Conservation (phyloP, 2,113 vertebrate genomes). For the Camelus bactrianus region DNA sequence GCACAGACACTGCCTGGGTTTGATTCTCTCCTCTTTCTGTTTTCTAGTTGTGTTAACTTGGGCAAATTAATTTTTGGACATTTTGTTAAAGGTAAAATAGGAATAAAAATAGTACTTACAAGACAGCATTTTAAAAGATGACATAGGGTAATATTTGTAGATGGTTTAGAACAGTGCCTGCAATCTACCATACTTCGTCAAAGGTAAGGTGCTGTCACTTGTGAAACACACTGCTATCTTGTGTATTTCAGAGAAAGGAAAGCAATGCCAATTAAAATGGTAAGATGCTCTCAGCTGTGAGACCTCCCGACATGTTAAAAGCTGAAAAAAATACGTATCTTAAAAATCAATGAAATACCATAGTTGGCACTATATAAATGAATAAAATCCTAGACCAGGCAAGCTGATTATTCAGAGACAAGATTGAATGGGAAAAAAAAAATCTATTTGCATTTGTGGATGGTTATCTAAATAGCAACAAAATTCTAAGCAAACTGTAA, state of each 20-base stretch:
- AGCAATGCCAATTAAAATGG: not conserved
- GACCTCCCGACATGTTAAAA: not conserved
- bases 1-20: not conserved
- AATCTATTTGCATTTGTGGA: not conserved
- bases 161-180: not conserved
- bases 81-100: not conserved
- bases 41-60: not conserved
- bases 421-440: not conserved
- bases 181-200: not conserved
- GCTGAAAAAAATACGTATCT: not conserved
- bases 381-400: not conserved
- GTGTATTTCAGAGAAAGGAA: conserved; percentile 30
- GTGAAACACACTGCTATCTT: not conserved
- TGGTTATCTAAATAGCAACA: conserved; percentile 24
- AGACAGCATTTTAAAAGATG: not conserved
- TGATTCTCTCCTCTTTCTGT: not conserved
- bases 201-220: not conserved
- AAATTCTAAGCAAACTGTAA: not conserved
- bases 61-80: not conserved
- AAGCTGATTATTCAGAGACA: conserved; percentile 14
- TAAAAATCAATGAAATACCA: conserved; percentile 12
- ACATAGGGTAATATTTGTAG: not conserved
- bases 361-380: not conserved
- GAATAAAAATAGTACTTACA: not conserved
- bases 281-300: not conserved